phyloP scores from a whole-genome alignment of 2,797 vertebrate genomes.

The Lagorchestes hirsutus region DNA sequence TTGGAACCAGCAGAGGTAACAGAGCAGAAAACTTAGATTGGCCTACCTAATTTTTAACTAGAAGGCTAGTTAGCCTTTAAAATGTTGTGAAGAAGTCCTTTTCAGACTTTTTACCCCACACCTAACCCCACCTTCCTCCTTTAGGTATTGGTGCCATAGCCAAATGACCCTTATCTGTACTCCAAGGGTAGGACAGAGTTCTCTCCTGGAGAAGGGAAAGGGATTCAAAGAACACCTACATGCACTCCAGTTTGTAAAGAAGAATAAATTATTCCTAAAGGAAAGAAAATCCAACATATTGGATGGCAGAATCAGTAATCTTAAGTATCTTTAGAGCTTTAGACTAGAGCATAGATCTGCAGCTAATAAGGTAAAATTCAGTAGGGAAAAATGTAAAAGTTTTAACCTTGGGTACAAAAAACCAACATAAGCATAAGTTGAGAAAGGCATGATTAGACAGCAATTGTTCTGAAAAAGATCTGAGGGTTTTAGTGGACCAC shows the following conservation, averaged over 20 bases:
- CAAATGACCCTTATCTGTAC: neutral
- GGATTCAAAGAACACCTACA: neutral
- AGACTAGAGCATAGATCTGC: neutral
- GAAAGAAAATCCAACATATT: neutral
- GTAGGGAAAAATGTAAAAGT: neutral
- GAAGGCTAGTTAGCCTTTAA: neutral
- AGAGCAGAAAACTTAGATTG: neutral
- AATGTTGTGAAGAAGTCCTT: neutral
- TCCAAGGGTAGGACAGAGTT: neutral
- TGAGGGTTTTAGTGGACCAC: neutral
- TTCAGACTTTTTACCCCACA: neutral
- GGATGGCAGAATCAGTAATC: neutral
- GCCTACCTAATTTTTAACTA: neutral
- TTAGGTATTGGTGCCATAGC: neutral
- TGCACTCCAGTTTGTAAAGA: neutral
- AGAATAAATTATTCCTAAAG: neutral
- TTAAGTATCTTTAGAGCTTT: neutral
- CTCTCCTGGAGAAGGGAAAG: neutral
- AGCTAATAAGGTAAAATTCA: neutral
- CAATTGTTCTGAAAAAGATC: neutral
- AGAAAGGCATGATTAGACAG: neutral
- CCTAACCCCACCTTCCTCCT: neutral
- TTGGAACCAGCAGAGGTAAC: neutral
- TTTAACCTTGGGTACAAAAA: neutral
- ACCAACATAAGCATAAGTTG: neutral